Evolutionary conservation across 2,888 invertebrate genomes (phyloP).

Genomic region (Dastarcus helophoroides): DNA sequence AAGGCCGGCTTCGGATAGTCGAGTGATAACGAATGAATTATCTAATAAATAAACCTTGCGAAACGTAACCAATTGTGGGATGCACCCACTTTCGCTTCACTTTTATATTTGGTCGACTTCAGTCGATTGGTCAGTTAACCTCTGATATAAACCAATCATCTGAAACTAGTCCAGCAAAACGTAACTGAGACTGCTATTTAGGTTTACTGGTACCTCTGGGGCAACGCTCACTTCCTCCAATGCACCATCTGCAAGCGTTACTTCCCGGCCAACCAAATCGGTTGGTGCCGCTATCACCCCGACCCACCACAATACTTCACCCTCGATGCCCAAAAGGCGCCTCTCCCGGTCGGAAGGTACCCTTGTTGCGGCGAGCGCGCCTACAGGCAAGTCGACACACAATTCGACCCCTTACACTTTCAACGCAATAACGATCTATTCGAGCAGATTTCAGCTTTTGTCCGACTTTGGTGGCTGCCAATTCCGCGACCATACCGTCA

Average conservation of each 20-base stretch:
- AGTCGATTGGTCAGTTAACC: too few species aligned
- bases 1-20: too few species aligned
- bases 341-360: constrained; percentile 58
- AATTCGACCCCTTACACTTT: neutral
- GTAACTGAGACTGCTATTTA: too few species aligned
- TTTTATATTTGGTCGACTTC: too few species aligned
- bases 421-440: neutral
- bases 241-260: constrained; percentile 69
- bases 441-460: constrained; percentile 57
- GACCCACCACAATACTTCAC: constrained; percentile 64
- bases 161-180: too few species aligned
- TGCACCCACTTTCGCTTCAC: too few species aligned
- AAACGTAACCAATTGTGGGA: too few species aligned
- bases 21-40: too few species aligned
- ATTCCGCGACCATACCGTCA: constrained; percentile 63
- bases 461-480: constrained; percentile 56
- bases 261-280: constrained; percentile 66
- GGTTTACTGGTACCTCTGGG: constrained; percentile 92
- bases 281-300: constrained; percentile 75
- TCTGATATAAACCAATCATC: too few species aligned
- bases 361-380: constrained; percentile 84
- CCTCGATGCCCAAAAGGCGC: constrained; percentile 50
- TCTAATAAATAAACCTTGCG: too few species aligned
- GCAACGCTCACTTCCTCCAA: constrained; percentile 74
- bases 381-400: constrained; percentile 36